Conservation (phyloP, 1,140 invertebrate species). For the Bradysia coprophila region DNA sequence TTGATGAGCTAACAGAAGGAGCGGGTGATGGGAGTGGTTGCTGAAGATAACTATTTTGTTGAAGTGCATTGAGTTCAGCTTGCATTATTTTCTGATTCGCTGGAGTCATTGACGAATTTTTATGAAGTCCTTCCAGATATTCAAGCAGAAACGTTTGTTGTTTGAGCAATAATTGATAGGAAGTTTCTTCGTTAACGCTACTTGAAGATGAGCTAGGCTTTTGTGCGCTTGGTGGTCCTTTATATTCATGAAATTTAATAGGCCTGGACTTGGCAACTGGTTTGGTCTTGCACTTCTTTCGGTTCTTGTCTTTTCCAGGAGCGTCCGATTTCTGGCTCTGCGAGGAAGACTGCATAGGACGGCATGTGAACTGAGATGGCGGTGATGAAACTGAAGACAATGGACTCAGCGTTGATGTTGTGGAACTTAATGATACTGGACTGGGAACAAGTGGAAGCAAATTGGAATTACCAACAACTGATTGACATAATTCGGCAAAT, state of each 20-base stretch:
- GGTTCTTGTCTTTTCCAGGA: conserved; percentile 62
- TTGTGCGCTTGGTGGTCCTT: conserved; percentile 85
- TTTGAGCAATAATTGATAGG: conserved; percentile 79
- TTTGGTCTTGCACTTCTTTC: conserved; percentile 81
- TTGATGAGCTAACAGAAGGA: conserved; percentile 30
- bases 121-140: conserved; percentile 20
- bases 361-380: conserved; percentile 26
- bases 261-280: conserved; percentile 66
- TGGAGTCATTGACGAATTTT: conserved; percentile 32
- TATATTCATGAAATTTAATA: conserved; percentile 97
- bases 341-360: conserved; percentile 22
- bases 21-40: conserved; percentile 33
- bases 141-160: conserved; percentile 63
- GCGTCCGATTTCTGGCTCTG: conserved; percentile 38
- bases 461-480: conserved; percentile 30
- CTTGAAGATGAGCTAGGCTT: conserved; percentile 28
- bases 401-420: conserved; percentile 48
- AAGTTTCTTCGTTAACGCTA: conserved; percentile 45
- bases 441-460: conserved; percentile 34
- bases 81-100: neutral
- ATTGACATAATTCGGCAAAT: conserved; percentile 40
- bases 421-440: conserved; percentile 38
- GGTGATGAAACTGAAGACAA: conserved; percentile 36
- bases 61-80: neutral
- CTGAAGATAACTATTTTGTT: neutral